Conservation (phyloP, 2,113 vertebrate genomes). For the Peromyscus polionotus region DNA sequence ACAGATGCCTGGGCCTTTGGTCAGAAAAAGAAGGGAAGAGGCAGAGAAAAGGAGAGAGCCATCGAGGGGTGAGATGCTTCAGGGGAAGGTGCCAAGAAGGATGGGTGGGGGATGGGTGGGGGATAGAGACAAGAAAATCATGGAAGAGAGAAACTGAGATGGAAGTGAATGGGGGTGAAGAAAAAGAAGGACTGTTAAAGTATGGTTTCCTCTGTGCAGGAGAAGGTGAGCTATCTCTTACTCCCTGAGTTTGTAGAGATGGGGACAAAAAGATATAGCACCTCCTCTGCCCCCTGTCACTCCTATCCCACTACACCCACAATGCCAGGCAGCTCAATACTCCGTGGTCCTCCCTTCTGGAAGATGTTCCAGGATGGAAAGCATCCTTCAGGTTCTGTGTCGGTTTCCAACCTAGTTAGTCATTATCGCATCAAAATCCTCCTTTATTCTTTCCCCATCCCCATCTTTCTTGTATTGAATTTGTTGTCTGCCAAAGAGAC, state of each 20-base stretch:
- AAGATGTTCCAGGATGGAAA: not conserved
- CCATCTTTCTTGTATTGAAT: not conserved
- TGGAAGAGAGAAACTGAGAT: not conserved
- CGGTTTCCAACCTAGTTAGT: not conserved
- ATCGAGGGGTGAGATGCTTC: not conserved
- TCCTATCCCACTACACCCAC: not conserved
- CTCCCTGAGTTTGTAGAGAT: not conserved
- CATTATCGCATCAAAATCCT: not conserved
- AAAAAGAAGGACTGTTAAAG: not conserved
- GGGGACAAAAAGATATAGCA: not conserved
- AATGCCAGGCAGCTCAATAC: not conserved
- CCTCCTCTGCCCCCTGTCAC: not conserved
- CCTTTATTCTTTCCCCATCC: not conserved
- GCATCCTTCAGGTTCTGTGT: not conserved
- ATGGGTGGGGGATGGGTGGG: not conserved
- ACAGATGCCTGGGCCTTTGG: not conserved
- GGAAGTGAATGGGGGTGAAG: not conserved
- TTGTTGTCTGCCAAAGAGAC: slow-evolving; percentile 45
- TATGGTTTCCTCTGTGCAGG: too few relatives aligned
- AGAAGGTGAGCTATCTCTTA: not conserved
- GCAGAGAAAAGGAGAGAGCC: too few relatives aligned
- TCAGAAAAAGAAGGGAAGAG: not conserved
- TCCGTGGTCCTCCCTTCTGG: not conserved
- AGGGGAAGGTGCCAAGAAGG: not conserved
- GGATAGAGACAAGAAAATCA: not conserved